These are phyloP conservation scores for Andrena flavipes DNA, from an alignment of 2,888 invertebrate species.

Conservation along the genomic window DNA sequence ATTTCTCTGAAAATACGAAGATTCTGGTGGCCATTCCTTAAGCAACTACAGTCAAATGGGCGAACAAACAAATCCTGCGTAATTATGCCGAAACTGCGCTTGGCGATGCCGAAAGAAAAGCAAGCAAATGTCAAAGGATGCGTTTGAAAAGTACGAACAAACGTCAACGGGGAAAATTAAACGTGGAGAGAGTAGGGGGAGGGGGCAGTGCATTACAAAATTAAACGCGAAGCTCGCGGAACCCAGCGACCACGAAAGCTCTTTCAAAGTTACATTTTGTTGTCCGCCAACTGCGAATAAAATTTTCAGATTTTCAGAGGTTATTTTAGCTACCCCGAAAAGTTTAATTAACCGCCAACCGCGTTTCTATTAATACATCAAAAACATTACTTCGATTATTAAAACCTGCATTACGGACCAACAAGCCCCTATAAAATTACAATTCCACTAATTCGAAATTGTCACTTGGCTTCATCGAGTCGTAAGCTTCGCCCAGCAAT, in stretches of 20 bases:
- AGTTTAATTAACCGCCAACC: too few relatives aligned
- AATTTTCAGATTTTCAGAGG: slow-evolving; percentile 9
- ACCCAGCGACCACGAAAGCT: neutral
- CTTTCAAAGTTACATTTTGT: slow-evolving; percentile 24
- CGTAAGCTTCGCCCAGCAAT: slow-evolving; percentile 12
- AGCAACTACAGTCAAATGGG: neutral
- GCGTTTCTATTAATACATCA: neutral
- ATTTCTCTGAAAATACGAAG: neutral
- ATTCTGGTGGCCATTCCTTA: neutral
- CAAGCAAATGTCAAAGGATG: neutral
- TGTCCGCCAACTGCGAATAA: slow-evolving; percentile 11
- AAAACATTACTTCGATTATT: too few relatives aligned
- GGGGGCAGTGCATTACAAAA: slow-evolving; percentile 11
- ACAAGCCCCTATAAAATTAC: neutral
- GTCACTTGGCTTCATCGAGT: neutral
- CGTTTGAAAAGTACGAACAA: neutral
- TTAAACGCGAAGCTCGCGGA: slow-evolving; percentile 10
- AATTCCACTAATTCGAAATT: neutral
- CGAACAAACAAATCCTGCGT: neutral
- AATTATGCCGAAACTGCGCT: neutral
- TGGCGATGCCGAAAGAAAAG: neutral
- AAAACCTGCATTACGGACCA: neutral
- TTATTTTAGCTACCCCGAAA: too few relatives aligned
- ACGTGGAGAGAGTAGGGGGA: neutral
- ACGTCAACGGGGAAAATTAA: neutral